Conservation (phyloP, 2,113 vertebrate genomes). For the Colius striatus region DNA sequence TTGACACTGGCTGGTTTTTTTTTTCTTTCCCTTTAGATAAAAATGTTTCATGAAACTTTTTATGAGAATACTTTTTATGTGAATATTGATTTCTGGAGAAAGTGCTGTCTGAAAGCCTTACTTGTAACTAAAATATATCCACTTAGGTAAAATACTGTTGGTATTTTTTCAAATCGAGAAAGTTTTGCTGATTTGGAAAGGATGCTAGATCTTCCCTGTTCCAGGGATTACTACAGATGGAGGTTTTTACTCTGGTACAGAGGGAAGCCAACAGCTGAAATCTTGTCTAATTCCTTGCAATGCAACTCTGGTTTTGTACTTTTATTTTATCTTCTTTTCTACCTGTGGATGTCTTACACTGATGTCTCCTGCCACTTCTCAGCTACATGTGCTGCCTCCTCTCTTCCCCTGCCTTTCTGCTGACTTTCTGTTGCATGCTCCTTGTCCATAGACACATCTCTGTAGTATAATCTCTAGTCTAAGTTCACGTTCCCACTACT, state of each 20-base stretch:
- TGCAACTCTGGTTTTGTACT: neutral
- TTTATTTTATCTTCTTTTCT: neutral
- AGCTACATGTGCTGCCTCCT: neutral
- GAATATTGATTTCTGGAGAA: neutral
- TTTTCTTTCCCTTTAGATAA: neutral
- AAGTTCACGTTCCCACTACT: neutral
- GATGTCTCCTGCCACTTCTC: neutral
- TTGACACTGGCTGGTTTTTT: neutral
- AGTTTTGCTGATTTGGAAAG: neutral
- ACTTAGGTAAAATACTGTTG: rapidly evolving
- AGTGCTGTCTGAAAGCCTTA: neutral
- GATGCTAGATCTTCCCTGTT: neutral
- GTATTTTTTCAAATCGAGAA: neutral
- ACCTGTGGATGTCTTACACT: neutral
- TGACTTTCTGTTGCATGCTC: neutral
- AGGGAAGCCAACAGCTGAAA: neutral
- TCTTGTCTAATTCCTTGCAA: neutral
- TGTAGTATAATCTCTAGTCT: neutral
- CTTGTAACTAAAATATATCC: neutral
- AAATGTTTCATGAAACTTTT: neutral
- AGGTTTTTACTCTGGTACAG: neutral
- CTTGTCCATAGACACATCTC: neutral
- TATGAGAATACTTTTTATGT: neutral
- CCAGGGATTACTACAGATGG: neutral
- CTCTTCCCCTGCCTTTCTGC: neutral